A percentile compares a stretch with the other conserved stretches of the same genome.
These are phyloP conservation scores for Electrophaes corylata DNA, from an alignment of 2,888 invertebrate genomes.

Conservation along the genomic window DNA sequence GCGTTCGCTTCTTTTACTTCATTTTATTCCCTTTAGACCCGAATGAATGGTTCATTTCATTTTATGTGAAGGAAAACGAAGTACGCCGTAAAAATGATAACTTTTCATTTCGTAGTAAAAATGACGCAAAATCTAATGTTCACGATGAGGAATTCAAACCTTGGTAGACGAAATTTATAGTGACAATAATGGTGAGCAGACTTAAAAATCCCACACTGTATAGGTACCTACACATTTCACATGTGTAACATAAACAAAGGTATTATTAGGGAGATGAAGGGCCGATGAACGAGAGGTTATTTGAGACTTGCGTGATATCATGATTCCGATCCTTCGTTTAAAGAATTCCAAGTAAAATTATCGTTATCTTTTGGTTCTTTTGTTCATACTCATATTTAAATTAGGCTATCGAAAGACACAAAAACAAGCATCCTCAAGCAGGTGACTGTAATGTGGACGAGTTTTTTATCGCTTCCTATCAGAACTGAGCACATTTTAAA, in stretches of 20 bases:
- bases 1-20: constrained; percentile 22
- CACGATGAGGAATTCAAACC: constrained; percentile 34
- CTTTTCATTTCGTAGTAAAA: constrained; percentile 16
- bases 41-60: constrained; percentile 28
- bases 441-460: constrained; percentile 38
- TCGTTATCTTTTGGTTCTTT: constrained; percentile 32
- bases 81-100: constrained; percentile 22
- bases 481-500: constrained; percentile 37
- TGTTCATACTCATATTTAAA: constrained; percentile 29
- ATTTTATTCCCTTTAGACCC: constrained; percentile 25
- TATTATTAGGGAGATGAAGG: constrained; percentile 65
- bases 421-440: constrained; percentile 33
- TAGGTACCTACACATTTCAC: constrained; percentile 46
- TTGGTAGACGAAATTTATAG: constrained; percentile 42
- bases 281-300: constrained; percentile 54
- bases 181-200: constrained; percentile 47
- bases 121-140: constrained; percentile 19
- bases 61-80: constrained; percentile 37
- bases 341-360: constrained; percentile 51
- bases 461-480: constrained; percentile 39
- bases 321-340: constrained; percentile 63
- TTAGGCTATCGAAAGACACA: constrained; percentile 34
- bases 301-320: constrained; percentile 64
- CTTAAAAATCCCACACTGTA: constrained; percentile 48
- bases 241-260: constrained; percentile 65